Base-by-base conservation (phyloP, 2,113 vertebrate species). In the Oreochromis spilurus region DNA sequence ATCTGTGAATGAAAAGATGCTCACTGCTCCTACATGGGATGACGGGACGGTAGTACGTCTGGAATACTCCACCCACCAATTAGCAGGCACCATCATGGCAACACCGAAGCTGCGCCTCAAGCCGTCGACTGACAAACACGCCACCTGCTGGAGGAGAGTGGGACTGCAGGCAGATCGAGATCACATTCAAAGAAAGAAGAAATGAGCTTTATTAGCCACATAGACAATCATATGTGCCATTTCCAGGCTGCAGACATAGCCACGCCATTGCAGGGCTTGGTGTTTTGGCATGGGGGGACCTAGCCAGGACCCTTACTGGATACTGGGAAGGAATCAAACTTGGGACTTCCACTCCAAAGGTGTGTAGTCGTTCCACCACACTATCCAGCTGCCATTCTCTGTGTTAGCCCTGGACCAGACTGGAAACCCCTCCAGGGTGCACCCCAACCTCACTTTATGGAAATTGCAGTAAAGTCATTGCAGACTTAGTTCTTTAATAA, bases 51-150 rank as follows among this genome's bases (percentile, higher is more conserved):
- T 83, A 34, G 58, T 87, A 38, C 1, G 86, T 2, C 86, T 89
- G 0, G 93, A 94, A 77, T 94, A 95, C 88, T 96, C 96, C 88
- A 96, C 94, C 93, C 92, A 94, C 96, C 95, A 97, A 53, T 89
- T 84, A n/a, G 89, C 94, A 5, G 86, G 53, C 45, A 96, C 90
- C 1, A 93, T 92, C 94, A 95, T 96, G 12, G 96, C 96, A 16
- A 96, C 92, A 1, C 92, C 90, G 6, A 96, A 96, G 82, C 90
- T 94, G 38, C 79, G 89, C 58, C 79, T 86, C 40, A 94, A 77
- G 45, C 90, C 92, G 0, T 94, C 85, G 1, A 96, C 84, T 24
- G 94, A 94, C 57, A 97, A 85, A 91, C 95, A 96, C 3, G 90
- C 93, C 29, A 96, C 88, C 84, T 95, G 94, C 62, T 88, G 91